These are phyloP conservation scores for Pachycephala philippinensis DNA, from an alignment of 2,113 vertebrate species.

Conservation along the genomic window DNA sequence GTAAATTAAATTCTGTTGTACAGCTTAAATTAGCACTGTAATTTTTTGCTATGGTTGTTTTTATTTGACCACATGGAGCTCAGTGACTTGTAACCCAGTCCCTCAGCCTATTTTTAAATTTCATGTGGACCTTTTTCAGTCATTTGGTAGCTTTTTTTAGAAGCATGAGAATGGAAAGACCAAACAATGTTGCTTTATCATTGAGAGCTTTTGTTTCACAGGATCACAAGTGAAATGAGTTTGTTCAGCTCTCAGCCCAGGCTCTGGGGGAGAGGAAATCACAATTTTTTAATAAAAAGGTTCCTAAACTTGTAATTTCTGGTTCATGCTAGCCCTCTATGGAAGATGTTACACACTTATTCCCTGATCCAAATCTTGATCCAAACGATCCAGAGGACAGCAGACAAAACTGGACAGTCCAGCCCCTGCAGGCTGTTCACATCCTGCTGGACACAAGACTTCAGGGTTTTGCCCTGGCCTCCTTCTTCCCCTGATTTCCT, in stretches of 20 bases:
- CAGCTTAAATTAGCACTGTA: conserved; percentile 50
- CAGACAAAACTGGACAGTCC: neutral
- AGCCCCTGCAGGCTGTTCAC: neutral
- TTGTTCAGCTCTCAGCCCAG: neutral
- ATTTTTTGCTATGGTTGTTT: conserved; percentile 48
- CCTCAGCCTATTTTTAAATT: conserved; percentile 74
- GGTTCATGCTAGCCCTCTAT: neutral
- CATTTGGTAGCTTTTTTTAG: conserved; percentile 6
- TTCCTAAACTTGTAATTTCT: neutral
- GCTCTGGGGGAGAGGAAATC: neutral
- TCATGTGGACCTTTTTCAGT: conserved; percentile 39
- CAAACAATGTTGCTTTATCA: conserved; percentile 55
- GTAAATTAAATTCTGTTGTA: conserved; percentile 61
- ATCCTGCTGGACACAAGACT: neutral
- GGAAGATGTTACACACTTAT: neutral
- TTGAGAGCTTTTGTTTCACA: conserved; percentile 45
- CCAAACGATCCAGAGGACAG: neutral
- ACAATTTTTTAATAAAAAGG: neutral
- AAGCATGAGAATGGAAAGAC: conserved; percentile 70
- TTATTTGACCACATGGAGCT: conserved; percentile 56
- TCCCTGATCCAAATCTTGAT: neutral
- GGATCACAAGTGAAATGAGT: conserved; percentile 39
- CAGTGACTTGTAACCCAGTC: conserved; percentile 62
- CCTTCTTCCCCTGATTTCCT: neutral
- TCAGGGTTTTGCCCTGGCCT: accelerated